phyloP scores from a whole-genome alignment of 2,113 vertebrate genomes.

The Eubucco bourcierii region DNA sequence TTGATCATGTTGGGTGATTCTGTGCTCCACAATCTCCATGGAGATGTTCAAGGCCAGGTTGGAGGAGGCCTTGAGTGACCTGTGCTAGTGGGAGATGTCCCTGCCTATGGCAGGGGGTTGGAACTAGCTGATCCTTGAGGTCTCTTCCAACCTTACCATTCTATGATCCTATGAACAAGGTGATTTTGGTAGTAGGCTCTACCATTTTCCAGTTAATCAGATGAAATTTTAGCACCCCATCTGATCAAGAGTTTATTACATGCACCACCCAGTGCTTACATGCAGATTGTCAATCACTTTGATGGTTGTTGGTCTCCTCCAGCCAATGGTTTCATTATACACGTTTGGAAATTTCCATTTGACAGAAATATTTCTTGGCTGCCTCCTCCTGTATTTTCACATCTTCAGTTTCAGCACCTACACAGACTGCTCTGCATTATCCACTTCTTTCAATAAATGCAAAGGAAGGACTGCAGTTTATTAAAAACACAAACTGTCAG shows the following conservation, averaged over 20 bases:
- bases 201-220: not conserved
- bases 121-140: no score
- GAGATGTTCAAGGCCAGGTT: no score
- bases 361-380: conserved; percentile 25
- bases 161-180: not conserved
- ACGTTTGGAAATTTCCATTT: not conserved
- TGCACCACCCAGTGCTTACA: not conserved
- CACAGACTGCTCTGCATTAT: not conserved
- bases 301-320: not conserved
- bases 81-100: no score
- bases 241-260: conserved; percentile 3
- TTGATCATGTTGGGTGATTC: no score
- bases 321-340: not conserved
- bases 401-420: conserved; percentile 20
- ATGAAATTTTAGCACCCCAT: not conserved
- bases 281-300: not conserved
- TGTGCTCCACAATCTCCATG: no score
- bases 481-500: conserved; percentile 17
- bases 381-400: not conserved
- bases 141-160: no score
- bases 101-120: no score
- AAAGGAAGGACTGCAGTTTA: not conserved
- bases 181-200: not conserved
- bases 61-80: no score
- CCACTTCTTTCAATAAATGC: not conserved